Evolutionary conservation across 2,113 vertebrate genomes (phyloP).

Genomic region (Prietella phreatophila): DNA sequence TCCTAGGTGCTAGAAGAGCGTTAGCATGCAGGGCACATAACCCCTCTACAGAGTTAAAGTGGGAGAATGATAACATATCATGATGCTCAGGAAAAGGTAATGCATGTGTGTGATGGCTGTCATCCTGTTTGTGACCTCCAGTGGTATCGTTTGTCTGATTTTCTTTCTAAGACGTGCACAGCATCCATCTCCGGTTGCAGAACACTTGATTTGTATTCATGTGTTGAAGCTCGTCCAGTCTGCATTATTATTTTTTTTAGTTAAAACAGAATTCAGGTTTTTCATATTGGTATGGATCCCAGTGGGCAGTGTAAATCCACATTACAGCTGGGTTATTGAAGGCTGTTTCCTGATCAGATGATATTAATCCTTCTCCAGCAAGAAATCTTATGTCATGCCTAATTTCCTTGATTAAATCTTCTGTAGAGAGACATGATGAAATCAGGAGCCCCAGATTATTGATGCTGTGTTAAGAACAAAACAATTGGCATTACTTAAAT

Average conservation of each 20-base stretch:
- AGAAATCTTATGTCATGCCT: conserved; percentile 33
- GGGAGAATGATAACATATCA: conserved; percentile 10
- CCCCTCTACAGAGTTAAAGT: not conserved
- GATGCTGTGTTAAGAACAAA: not conserved
- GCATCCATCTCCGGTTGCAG: not conserved
- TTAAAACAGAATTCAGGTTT: conserved; percentile 74
- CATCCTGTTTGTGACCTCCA: not conserved
- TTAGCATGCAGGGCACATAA: conserved; percentile 2
- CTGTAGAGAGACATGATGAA: not conserved
- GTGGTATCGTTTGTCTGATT: conserved; percentile 13
- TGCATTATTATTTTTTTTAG: conserved; percentile 48
- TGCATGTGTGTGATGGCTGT: not conserved
- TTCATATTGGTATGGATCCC: conserved; percentile 77
- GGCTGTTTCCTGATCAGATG: conserved; percentile 75
- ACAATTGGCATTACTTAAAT: not conserved
- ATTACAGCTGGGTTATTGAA: conserved; percentile 75
- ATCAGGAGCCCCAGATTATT: not conserved
- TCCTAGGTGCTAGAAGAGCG: not conserved
- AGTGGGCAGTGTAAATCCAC: conserved; percentile 65
- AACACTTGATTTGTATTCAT: conserved; percentile 75
- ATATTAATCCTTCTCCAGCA: conserved; percentile 59
- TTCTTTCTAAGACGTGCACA: conserved; percentile 4
- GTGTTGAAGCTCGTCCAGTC: conserved; percentile 64
- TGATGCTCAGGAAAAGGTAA: conserved; percentile 23
- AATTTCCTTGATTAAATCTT: conserved; percentile 21